Base-by-base conservation (phyloP, 2,888 invertebrate species). In the Xanthorhoe spadicearia region DNA sequence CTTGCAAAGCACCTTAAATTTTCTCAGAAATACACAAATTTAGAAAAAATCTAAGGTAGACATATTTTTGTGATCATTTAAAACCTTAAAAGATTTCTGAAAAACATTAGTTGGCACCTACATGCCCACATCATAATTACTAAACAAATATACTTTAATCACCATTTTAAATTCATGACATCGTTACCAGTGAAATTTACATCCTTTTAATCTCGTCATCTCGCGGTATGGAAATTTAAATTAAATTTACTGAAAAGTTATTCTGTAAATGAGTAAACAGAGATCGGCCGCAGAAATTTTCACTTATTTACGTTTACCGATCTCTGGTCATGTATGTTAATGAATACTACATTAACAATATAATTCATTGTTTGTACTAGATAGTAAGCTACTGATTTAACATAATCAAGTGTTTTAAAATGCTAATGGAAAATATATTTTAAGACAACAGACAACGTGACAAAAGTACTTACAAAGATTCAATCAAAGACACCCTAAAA, bases 241-340 rank as follows among this genome's bases (percentile, higher is more conserved):
- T 50, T 15, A 63, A 52, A 67, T 67, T 51, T 56, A 64, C 57
- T 48, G 67, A 28, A 67, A 67, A 60, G 49, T 49, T 56, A 56
- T 52, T 46, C 32, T 48, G 56, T 57, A 46, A 43, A 18, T 19
- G 50, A 49, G 57, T 58, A 58, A 68, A 68, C 61, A 64, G 48
- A 15, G 32, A 13, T 51, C 48, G 28, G 28, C 50, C 19, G 57
- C 58, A 43, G 18, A 9, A 49, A 54, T 64, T 53, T 46, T n/a
- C 48, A 57, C 56, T 60, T 49, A 54, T 57, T 50, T 43, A 7
- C 23, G 6, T 46, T 15, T 17, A 15, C 48, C 7, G 15, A 48
- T 48, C 5, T 15, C 13, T 13, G 38, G 2, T 13, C 3, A 3
- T 13, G 38, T 15, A 48, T 17, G 15, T 46, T 15, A 4, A 17